Conservation (phyloP, 2,113 vertebrate species). For the Urocitellus parryii region DNA sequence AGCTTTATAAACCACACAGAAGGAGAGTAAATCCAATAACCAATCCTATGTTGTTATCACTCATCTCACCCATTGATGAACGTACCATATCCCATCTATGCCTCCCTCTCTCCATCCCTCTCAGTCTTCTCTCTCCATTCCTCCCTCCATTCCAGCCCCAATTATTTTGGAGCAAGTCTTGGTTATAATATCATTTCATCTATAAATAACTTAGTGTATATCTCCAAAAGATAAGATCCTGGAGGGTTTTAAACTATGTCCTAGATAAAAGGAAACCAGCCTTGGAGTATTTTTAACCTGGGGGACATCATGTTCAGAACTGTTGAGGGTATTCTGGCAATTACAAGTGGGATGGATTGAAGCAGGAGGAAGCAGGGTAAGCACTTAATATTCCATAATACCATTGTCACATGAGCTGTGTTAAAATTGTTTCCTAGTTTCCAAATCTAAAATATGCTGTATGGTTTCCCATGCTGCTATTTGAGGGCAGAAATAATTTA, state of each 20-base stretch:
- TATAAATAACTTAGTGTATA: neutral
- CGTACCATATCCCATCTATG: neutral
- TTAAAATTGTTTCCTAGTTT: conserved; percentile 21
- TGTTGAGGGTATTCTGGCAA: neutral
- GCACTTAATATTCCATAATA: neutral
- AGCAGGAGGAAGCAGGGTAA: neutral
- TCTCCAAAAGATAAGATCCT: neutral
- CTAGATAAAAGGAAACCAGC: neutral
- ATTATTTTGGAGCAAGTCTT: conserved; percentile 44
- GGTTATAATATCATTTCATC: neutral
- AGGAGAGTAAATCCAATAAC: neutral
- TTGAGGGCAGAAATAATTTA: conserved; percentile 47
- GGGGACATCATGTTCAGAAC: neutral
- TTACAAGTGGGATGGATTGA: neutral
- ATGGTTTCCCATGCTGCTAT: neutral
- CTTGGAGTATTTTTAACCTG: neutral
- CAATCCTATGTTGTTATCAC: neutral
- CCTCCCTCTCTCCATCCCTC: neutral
- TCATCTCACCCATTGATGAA: neutral
- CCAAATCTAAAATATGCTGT: conserved; percentile 7
- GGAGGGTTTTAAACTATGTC: neutral
- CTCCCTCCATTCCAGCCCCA: neutral
- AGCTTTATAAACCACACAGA: neutral
- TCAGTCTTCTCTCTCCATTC: neutral
- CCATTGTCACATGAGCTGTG: neutral